Conservation (phyloP, 2,888 invertebrate genomes). For the Celastrina argiolus region DNA sequence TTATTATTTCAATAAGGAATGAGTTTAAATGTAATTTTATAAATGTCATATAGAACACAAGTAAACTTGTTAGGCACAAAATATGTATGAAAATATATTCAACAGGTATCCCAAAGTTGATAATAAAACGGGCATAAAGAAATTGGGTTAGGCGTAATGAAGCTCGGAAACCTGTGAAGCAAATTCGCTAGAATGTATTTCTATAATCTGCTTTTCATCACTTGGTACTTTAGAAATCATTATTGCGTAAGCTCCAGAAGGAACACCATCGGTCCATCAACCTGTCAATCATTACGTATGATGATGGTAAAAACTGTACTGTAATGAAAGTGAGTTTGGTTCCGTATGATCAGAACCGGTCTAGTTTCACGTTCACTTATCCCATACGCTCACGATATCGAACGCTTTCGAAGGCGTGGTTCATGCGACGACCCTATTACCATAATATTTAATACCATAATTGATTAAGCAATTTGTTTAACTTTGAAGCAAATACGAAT, state of each 20-base stretch:
- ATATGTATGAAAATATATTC: no score
- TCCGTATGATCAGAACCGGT: slow-evolving; percentile 14
- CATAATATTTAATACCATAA: background rate
- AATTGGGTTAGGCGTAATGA: no score
- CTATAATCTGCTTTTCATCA: background rate
- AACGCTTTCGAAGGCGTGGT: background rate
- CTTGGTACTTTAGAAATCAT: background rate
- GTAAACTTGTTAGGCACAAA: no score
- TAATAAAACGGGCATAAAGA: no score
- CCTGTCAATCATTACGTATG: background rate
- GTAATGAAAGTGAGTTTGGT: slow-evolving; percentile 15
- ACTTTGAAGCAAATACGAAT: no score
- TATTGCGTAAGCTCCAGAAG: background rate
- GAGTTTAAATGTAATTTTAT: no score
- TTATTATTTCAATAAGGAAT: no score
- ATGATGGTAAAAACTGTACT: background rate
- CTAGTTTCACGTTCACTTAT: slow-evolving; percentile 17
- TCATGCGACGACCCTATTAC: background rate
- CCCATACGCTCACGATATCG: background rate
- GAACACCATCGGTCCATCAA: slow-evolving; percentile 6
- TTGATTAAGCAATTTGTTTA: background rate
- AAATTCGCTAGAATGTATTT: no score
- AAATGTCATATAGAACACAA: no score
- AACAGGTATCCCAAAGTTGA: no score
- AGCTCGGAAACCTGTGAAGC: no score